Conservation (phyloP, 2,797 vertebrate genomes). For the Chelonia mydas region DNA sequence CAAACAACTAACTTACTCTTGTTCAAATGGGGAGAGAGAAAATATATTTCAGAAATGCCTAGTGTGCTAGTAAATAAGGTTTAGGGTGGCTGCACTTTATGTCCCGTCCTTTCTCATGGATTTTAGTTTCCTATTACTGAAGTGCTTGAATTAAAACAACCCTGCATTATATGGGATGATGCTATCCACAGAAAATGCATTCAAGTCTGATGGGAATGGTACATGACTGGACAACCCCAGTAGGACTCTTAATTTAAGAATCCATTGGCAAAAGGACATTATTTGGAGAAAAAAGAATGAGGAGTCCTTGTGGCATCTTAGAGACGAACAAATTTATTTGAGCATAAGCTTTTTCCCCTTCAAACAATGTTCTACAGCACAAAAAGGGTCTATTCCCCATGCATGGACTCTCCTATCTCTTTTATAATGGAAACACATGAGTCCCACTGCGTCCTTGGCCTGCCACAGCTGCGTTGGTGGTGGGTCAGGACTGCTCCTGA, state of each 20-base stretch:
- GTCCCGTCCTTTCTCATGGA: neutral
- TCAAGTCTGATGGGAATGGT: neutral
- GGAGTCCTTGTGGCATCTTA: no score
- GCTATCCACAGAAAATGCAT: rapidly evolving
- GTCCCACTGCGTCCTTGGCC: neutral
- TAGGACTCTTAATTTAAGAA: neutral
- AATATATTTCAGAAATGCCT: neutral
- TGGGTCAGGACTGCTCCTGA: neutral
- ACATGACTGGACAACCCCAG: neutral
- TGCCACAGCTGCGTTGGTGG: neutral
- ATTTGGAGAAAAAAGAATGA: neutral
- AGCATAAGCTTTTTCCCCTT: neutral
- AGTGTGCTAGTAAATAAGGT: neutral
- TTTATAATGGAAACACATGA: neutral
- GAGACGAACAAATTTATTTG: no score
- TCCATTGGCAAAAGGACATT: neutral
- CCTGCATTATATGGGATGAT: rapidly evolving
- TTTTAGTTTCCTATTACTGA: neutral
- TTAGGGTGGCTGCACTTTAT: neutral
- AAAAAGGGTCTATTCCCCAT: neutral
- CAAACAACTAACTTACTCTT: neutral
- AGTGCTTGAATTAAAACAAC: neutral
- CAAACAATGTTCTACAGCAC: neutral
- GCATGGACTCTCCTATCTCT: neutral
- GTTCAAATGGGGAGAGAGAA: neutral